These are phyloP conservation scores for Bombyx huttoni DNA, from an alignment of 2,888 invertebrate genomes.

Conservation along the genomic window DNA sequence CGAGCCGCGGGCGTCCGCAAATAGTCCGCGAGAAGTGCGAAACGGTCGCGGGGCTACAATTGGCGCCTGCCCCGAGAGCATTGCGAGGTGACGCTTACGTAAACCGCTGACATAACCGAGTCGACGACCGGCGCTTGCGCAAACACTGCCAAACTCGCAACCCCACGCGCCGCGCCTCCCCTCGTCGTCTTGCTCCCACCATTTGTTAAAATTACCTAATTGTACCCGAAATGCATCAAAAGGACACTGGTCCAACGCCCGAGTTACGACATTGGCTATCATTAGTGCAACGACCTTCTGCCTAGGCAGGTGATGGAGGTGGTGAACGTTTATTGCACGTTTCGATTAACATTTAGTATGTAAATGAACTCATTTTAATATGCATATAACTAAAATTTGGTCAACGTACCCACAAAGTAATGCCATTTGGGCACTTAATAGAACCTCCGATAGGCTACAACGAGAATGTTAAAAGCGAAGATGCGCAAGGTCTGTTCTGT, in stretches of 20 bases:
- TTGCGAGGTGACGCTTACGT: constrained; percentile 68
- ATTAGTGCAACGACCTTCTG: constrained; percentile 60
- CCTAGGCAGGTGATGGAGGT: constrained; percentile 38
- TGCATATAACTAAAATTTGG: not conserved
- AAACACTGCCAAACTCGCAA: constrained; percentile 59
- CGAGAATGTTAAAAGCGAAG: too few relatives aligned
- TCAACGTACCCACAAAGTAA: not conserved
- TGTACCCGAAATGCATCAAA: constrained; percentile 62
- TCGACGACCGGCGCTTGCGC: constrained; percentile 70
- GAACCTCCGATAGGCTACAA: too few relatives aligned
- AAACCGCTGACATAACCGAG: constrained; percentile 69
- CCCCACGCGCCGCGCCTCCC: constrained; percentile 50
- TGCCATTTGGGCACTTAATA: too few relatives aligned
- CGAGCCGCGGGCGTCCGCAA: constrained; percentile 45
- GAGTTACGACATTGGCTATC: constrained; percentile 52
- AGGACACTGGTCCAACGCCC: constrained; percentile 55
- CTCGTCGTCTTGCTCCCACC: constrained; percentile 38
- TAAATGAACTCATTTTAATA: constrained; percentile 18
- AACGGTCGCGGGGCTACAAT: constrained; percentile 53
- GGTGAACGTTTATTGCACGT: constrained; percentile 25
- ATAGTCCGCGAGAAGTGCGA: constrained; percentile 62
- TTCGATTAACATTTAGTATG: constrained; percentile 39
- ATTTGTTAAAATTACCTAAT: constrained; percentile 55
- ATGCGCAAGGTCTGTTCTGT: too few relatives aligned
- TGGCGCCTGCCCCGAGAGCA: constrained; percentile 55